Base-by-base conservation (phyloP, 1,140 invertebrate species). In the Epicauta chinensis region DNA sequence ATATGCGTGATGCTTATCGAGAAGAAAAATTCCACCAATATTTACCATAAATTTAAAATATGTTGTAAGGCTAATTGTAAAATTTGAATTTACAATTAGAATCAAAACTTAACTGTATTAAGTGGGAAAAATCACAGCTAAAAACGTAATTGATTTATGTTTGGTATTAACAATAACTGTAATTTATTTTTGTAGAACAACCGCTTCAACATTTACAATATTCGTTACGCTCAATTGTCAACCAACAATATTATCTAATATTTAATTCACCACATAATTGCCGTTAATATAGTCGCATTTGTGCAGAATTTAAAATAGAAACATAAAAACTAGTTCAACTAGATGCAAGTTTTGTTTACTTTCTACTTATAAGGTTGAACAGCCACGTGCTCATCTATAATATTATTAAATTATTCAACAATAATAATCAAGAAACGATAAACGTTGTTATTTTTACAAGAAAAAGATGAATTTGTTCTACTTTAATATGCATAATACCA, bases 321-420 rank as follows among this genome's bases (percentile, higher is more conserved):
- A 23, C 4, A 23, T 23, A 23, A 23, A 5, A 23, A 23, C 23
- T 23, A 5, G 23, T 7, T 23, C 4, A 23, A 23, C 23, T 35
- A 35, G 31, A 34, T 35, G 17, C 43, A 31, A 46, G 31, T 46
- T 46, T 46, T 46, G 43, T 46, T 46, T 46, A 46, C 43, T 46
- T 46, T 46, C 43, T 35, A 31, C 43, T 46, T 35, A 46, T 46
- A 46, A 35, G 43, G 43, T 35, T 16, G 15, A 46, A 46, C 23
- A 35, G 14, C 17, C 43, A 46, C 43, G 43, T 46, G 43, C 14
- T 46, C 34, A 5, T 23, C n/a, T n/a, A n/a, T n/a, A n/a, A n/a
- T n/a, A n/a, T 23, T 7, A 23, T 23, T 23, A 23, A 23, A 5
- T 23, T 23, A 23, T 23, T 23, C 23, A 23, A 23, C 23, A 23